Evolutionary conservation across 2,113 vertebrate genomes (phyloP), one percentile per base, ranked within the genome.

Genomic region (Chelonoidis abingdonii): DNA sequence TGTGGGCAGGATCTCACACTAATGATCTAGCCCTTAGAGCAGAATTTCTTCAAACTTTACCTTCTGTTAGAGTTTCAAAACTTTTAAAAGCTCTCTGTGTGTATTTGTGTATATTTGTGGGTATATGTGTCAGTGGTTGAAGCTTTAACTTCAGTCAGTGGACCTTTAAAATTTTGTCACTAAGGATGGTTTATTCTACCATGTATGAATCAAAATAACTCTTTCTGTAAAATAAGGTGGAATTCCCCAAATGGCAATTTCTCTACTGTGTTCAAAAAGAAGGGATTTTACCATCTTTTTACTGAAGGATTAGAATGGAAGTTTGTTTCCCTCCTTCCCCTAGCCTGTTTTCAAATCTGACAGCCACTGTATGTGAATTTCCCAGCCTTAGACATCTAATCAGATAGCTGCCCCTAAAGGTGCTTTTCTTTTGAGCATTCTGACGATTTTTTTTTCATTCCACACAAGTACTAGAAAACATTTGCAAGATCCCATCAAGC

Each of bases 401-500:
- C 89, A 75, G 44, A 3, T 50, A 83, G 27, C n/a, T 49, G 4
- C 31, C 89, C 29, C 3, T 27, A 90, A 54, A 80, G 31, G 54
- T 93, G 83, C 87, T 44, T 93, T 87, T 21, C 57, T 12, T 93
- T 17, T 44, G 16, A 53, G 52, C 19, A 21, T 78, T 93, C 1
- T 2, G 27, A 25, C 13, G 81, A 62, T 50, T 79, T 59, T 50
- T 91, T 93, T 25, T 57, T 27, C 25, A 38, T 94, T 89, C 80
- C 90, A 2, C 41, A 82, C 62, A 92, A 90, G 52, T 86, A 3
- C 88, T 81, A 79, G 31, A 7, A 13, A 69, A 1, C 5, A 29
- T 85, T 44, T 94, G 88, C 69, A 94, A 94, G 95, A 50, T 62
- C 35, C 47, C 86, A 52, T 89, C 85, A 89, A 62, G 17, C 14